Evolutionary conservation across 1,140 invertebrate species (phyloP), one percentile per base, ranked within the genome.

Genomic region (Helicoverpa zea): DNA sequence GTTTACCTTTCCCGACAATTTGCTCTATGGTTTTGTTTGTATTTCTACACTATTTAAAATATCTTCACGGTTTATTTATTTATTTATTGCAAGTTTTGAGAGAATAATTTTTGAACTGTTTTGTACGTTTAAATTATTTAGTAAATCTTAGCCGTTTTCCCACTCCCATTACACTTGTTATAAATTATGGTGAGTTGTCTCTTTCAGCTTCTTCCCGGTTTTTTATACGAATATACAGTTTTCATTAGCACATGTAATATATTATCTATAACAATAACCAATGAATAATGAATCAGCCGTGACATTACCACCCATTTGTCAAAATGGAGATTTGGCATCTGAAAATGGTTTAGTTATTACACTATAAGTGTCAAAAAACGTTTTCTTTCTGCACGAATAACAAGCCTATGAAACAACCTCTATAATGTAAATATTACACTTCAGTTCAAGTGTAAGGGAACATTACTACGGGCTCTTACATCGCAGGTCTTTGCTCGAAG

Each of bases 31-130:
- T 49, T 66, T 9, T 35, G 63, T 66, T 66, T 64, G 12, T 47
- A 49, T 66, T 49, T 66, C 47, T 66, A 66, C 63, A 11, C 14
- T 11, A 66, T 16, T 7, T 43, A 47, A 18, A 49, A 49, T 66
- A 66, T 66, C 63, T 49, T 66, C 11, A 3, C n/a, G 2, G 14
- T 47, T 66, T 66, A 66, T 66, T 66, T 66, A 49, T 66, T 66
- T 49, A 18, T 16, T 11, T n/a, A 18, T 66, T 66, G 7, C n/a
- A 35, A 35, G 3, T 49, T 66, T 49, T 16, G 59, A 18, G 43
- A 49, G 35, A 49, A 49, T 66, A 59, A 29, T 35, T 35, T 35
- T 35, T 35, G 35, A 5, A 29, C 5, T 59, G 58, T 59, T 59
- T 59, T 30, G 56, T 29, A 59, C 23, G 23, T 59, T 18, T 12